Conservation (phyloP, 2,797 vertebrate species). For the Chiroxiphia lanceolata region DNA sequence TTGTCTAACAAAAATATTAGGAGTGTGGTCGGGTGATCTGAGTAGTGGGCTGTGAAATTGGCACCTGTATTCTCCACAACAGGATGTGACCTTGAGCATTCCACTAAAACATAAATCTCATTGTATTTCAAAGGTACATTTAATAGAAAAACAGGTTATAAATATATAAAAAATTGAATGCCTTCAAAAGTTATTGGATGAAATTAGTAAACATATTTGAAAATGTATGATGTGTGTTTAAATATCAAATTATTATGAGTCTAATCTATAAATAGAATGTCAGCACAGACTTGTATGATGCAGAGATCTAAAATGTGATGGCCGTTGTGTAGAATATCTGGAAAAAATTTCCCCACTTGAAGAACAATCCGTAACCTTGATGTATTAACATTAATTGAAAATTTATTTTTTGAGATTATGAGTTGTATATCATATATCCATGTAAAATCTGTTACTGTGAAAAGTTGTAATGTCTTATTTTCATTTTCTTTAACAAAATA, state of each 20-base stretch:
- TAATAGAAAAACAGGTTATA: neutral
- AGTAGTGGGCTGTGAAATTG: slow-evolving; percentile 30
- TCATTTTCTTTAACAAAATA: neutral
- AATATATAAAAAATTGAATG: neutral
- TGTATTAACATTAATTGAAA: neutral
- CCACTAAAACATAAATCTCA: neutral
- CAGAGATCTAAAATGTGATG: neutral
- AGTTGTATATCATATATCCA: accelerated
- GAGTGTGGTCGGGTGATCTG: neutral
- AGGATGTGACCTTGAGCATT: neutral
- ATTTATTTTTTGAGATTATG: neutral
- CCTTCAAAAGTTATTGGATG: neutral
- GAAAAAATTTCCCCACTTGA: accelerated
- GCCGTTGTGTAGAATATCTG: neutral
- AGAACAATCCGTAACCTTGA: neutral
- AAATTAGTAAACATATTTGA: neutral
- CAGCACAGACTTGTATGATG: neutral
- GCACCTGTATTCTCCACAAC: neutral
- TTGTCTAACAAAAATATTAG: slow-evolving; percentile 36
- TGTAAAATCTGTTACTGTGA: neutral
- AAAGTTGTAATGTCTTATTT: neutral
- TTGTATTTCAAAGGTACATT: neutral
- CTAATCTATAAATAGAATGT: neutral
- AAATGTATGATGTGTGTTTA: neutral
- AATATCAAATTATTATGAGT: neutral